phyloP scores from a whole-genome alignment of 2,888 invertebrate genomes.

The Helicoverpa assulta region DNA sequence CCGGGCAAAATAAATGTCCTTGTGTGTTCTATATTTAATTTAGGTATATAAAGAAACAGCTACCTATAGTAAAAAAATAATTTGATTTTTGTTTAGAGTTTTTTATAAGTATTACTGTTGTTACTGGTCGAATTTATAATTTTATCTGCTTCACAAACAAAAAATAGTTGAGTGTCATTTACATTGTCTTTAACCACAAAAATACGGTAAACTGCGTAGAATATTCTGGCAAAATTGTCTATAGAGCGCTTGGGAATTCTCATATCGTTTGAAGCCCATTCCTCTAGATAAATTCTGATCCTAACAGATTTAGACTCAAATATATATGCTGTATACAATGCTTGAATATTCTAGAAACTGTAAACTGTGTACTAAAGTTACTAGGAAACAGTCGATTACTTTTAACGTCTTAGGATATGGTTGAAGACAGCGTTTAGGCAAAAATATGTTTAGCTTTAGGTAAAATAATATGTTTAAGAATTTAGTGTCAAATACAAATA shows the following conservation, averaged over 20 bases:
- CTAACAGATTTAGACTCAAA: conserved; percentile 22
- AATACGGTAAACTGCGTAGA: background rate
- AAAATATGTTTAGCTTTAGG: too few relatives aligned
- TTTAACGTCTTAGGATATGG: conserved; percentile 6
- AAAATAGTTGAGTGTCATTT: background rate
- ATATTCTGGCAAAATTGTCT: conserved; percentile 13
- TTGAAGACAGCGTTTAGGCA: conserved; percentile 1
- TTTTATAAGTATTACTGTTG: too few relatives aligned
- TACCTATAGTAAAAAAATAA: too few relatives aligned
- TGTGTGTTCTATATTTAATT: too few relatives aligned
- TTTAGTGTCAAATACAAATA: too few relatives aligned
- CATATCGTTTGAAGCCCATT: conserved; percentile 24
- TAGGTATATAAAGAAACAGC: too few relatives aligned
- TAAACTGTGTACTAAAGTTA: conserved; percentile 51
- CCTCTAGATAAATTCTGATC: conserved; percentile 23
- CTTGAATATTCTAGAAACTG: conserved; percentile 8
- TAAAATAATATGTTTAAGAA: too few relatives aligned
- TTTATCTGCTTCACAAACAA: too few relatives aligned
- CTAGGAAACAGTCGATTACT: conserved; percentile 41
- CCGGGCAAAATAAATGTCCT: too few relatives aligned
- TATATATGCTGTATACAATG: conserved; percentile 14
- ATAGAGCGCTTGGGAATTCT: conserved; percentile 8
- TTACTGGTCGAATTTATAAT: too few relatives aligned
- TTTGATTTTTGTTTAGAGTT: too few relatives aligned
- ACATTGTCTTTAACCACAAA: background rate